Evolutionary conservation across 2,797 vertebrate species (phyloP), one percentile per base, ranked within the genome.

Genomic region (Falco biarmicus): DNA sequence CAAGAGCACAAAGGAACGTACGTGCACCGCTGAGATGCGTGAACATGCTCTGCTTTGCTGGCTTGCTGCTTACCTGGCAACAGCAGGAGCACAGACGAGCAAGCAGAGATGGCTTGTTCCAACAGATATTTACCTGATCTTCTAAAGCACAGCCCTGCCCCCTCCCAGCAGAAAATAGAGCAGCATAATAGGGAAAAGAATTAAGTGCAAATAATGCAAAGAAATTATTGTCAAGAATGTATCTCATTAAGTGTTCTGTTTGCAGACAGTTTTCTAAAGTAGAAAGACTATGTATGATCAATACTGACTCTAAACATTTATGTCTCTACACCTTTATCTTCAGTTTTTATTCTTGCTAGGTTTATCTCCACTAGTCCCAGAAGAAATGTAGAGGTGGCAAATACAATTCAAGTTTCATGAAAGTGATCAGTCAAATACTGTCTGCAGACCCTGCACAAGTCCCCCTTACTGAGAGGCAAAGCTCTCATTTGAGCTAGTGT

Each of bases 1-100:
- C 6, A 59, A 34, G 56, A 75, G 29, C 59, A 51, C 19, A 63
- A 65, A 56, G 41, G 43, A 56, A 22, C 11, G 9, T 5, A 25
- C 4, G 2, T 2, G 15, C 20, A 57, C 20, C 18, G 8, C 32
- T 8, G 22, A 59, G n/a, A 26, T 18, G 10, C 1, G 5, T 50
- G 41, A 84, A 66, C 5, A 4, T 5, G 5, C 28, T 66, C 50
- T 81, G 41, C 32, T 54, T 3, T 17, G 9, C 4, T 73, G 31
- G 66, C 34, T 56, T 65, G 17, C 21, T 83, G 18, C 69, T 70
- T 7, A 31, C 61, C 37, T 51, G 76, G 34, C 47, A 95, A 43
- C 43, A 60, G 25, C 22, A 84, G 28, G 15, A 65, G 11, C 45
- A 77, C 12, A 51, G 50, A 43, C 31, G 25, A 48, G 25, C 53